Percentiles rank a stretch among this genome's conserved stretches.
Conservation (phyloP, 2,113 vertebrate genomes). For the Heliornis fulica region DNA sequence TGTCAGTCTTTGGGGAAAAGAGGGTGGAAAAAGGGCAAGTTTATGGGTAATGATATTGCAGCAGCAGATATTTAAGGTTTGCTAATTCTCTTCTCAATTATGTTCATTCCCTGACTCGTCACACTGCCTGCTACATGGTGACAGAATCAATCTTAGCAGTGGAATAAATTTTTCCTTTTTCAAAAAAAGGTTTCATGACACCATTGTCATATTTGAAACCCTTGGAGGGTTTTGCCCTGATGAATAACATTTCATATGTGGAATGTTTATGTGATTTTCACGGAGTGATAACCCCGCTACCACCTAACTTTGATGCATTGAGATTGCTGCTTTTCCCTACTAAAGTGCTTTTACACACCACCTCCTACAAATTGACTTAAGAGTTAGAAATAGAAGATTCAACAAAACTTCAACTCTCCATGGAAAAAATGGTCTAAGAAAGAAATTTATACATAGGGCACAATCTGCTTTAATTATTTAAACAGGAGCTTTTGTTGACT, state of each 20-base stretch:
- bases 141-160: conserved; percentile 79
- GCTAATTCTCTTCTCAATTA: conserved; percentile 93
- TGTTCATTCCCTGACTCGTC: conserved; percentile 71
- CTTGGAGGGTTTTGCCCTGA: conserved; percentile 74
- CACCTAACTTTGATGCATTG: conserved; percentile 80
- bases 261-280: conserved; percentile 85
- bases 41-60: conserved; percentile 99
- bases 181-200: conserved; percentile 74
- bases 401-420: conserved; percentile 68
- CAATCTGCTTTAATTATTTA: conserved; percentile 56
- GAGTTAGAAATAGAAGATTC: conserved; percentile 76
- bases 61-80: conserved; percentile 90
- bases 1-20: conserved; percentile 85
- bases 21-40: conserved; percentile 88
- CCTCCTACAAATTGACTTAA: conserved; percentile 80
- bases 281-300: conserved; percentile 73
- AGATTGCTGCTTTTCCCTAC: conserved; percentile 71
- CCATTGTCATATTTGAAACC: conserved; percentile 76
- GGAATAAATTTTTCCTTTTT: conserved; percentile 72
- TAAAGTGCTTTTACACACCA: conserved; percentile 81
- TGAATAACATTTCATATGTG: conserved; percentile 84
- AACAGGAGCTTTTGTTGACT: conserved; percentile 45
- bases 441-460: conserved; percentile 68
- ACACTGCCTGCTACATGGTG: conserved; percentile 68
- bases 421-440: conserved; percentile 43